phyloP scores from a whole-genome alignment of 2,113 vertebrate species.

The Gymnogyps californianus region DNA sequence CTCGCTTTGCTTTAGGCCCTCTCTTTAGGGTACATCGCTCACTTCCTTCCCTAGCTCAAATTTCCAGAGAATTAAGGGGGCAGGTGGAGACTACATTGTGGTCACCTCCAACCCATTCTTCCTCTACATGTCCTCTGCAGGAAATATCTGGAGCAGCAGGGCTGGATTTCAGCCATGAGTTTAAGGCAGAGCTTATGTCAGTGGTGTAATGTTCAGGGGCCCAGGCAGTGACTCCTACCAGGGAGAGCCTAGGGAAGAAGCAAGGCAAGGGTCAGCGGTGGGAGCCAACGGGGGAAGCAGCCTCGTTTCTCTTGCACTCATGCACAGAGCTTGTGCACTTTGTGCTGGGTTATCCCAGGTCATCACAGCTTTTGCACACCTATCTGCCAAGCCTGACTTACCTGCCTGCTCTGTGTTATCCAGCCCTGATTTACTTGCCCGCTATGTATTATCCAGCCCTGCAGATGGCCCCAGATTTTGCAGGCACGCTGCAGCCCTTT shows the following conservation, averaged over 20 bases:
- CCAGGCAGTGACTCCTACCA: not conserved
- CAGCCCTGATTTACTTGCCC: not conserved
- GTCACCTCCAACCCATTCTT: not conserved
- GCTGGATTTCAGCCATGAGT: not conserved
- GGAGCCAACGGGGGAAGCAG: not conserved
- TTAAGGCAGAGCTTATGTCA: not conserved
- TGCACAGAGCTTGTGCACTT: not conserved
- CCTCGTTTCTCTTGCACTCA: not conserved
- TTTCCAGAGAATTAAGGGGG: not conserved
- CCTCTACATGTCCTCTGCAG: not conserved
- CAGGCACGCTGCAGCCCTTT: not conserved
- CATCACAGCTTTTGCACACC: not conserved
- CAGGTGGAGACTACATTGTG: rapidly evolving
- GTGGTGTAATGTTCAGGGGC: not conserved
- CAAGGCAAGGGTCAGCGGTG: not conserved
- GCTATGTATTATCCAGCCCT: not conserved
- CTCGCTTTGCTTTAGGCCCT: not conserved
- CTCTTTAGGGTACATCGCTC: not conserved
- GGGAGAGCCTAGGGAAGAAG: not conserved
- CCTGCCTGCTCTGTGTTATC: not conserved
- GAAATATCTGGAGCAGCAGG: not conserved
- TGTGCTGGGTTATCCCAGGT: not conserved
- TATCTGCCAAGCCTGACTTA: not conserved
- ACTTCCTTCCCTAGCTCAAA: not conserved
- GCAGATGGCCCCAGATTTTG: rapidly evolving